Percentiles rank a stretch among this genome's conserved stretches.
phyloP scores from a whole-genome alignment of 2,113 vertebrate species.

The Sylvicapra grimmia region DNA sequence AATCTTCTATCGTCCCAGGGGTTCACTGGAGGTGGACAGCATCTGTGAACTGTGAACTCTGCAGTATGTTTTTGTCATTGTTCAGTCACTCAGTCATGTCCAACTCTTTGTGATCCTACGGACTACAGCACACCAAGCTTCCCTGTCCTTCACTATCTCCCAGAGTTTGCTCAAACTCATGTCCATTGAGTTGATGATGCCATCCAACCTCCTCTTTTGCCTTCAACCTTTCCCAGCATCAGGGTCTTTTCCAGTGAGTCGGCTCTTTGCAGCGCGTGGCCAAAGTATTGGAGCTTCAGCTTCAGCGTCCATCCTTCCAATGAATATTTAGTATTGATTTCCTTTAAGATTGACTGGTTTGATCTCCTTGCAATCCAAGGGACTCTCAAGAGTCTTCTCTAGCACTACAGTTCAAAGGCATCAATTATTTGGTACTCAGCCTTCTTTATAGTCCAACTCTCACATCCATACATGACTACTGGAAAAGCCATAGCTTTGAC shows the following conservation, averaged over 20 bases:
- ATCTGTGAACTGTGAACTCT: fast-evolving
- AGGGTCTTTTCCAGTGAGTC: not conserved
- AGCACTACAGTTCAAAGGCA: not conserved
- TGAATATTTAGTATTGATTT: not conserved
- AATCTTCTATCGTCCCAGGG: not conserved
- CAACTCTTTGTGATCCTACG: not conserved
- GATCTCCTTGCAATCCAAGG: not conserved
- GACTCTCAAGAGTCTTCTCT: not conserved
- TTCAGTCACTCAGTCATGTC: not conserved
- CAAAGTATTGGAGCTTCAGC: not conserved
- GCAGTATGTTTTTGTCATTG: not conserved
- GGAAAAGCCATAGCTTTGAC: not conserved
- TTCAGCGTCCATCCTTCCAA: not conserved
- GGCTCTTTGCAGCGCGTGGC: not conserved
- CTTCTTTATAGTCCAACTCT: not conserved
- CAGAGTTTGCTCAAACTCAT: not conserved
- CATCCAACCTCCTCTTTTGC: not conserved
- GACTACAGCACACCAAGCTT: not conserved
- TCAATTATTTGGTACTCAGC: not conserved
- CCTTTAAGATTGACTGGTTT: not conserved
- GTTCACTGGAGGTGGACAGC: not conserved
- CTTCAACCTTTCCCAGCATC: not conserved
- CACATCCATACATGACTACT: not conserved
- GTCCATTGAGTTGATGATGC: not conserved
- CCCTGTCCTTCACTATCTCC: not conserved